Percentiles rank a stretch among this genome's conserved stretches.
Evolutionary conservation across 2,888 invertebrate genomes (phyloP).

Genomic region (Sinelater perroti): DNA sequence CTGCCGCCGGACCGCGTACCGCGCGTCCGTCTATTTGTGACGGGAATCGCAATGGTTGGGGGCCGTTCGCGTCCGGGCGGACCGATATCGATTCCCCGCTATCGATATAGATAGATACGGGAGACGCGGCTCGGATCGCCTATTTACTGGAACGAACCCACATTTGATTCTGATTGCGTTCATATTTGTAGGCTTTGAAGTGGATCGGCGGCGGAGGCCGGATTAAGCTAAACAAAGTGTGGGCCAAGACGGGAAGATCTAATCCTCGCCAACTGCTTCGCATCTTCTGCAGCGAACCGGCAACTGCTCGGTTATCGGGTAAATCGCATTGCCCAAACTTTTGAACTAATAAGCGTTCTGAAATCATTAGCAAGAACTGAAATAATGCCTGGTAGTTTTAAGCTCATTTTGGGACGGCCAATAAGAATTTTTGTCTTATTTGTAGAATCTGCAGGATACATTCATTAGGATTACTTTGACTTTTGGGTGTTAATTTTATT

Average conservation of each 20-base stretch:
- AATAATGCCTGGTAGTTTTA: no score
- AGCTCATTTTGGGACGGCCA: no score
- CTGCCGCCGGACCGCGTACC: constrained; percentile 38
- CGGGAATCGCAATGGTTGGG: constrained; percentile 46
- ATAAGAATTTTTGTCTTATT: no score
- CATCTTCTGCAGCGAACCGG: constrained; percentile 29
- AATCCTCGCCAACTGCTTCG: constrained; percentile 40
- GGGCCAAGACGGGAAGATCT: constrained; percentile 43
- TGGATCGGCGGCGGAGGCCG: constrained; percentile 50
- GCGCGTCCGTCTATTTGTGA: constrained; percentile 49
- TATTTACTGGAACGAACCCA: constrained; percentile 57
- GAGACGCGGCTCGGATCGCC: constrained; percentile 47
- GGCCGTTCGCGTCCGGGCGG: constrained; percentile 43
- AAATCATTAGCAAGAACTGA: no score
- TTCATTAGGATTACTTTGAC: no score
- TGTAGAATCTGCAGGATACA: no score
- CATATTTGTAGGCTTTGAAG: constrained; percentile 56
- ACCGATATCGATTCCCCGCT: constrained; percentile 44
- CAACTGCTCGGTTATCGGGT: no score
- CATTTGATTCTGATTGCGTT: constrained; percentile 59
- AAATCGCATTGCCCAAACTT: no score
- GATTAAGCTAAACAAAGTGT: constrained; percentile 57
- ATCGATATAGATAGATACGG: constrained; percentile 43
- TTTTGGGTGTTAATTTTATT: no score
- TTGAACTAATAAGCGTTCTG: no score